These are phyloP conservation scores for Pachycephus smyrnensis DNA, from an alignment of 2,888 invertebrate genomes.

Conservation along the genomic window DNA sequence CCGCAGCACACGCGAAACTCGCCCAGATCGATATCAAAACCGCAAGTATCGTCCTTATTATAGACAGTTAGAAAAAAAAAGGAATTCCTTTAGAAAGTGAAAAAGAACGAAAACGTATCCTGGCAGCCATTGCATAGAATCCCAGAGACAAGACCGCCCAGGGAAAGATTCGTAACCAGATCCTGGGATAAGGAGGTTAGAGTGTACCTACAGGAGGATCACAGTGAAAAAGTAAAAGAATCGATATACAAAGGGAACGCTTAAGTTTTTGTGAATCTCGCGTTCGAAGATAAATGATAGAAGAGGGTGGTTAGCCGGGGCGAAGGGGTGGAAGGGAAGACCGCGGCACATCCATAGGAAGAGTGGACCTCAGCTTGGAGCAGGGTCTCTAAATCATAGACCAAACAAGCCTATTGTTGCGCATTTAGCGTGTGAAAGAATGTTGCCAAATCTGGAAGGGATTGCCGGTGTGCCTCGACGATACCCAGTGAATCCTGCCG, in stretches of 20 bases:
- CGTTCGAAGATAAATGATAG: conserved; percentile 41
- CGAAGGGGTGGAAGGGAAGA: background rate
- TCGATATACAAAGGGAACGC: conserved; percentile 37
- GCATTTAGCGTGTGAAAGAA: conserved; percentile 65
- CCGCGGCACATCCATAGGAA: background rate
- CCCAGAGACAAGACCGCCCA: background rate
- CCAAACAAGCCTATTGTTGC: conserved; percentile 64
- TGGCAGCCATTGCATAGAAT: background rate
- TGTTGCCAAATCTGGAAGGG: conserved; percentile 56
- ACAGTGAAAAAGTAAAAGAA: conserved; percentile 9
- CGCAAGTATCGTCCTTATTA: background rate
- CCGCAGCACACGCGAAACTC: background rate
- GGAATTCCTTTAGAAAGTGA: background rate
- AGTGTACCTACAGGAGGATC: conserved; percentile 2
- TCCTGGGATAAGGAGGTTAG: conserved; percentile 6
- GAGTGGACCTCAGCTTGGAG: background rate
- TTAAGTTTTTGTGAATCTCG: conserved; percentile 32
- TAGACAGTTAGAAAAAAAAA: background rate
- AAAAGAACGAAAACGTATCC: background rate
- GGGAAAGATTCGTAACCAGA: background rate
- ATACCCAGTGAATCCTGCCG: conserved; percentile 13
- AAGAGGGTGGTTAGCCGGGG: conserved; percentile 8
- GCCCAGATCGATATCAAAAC: background rate
- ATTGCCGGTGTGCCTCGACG: conserved; percentile 20
- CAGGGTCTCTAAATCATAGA: conserved; percentile 58